These are phyloP conservation scores for Chaitophorus viminalis DNA, from an alignment of 2,888 invertebrate species.

Conservation along the genomic window DNA sequence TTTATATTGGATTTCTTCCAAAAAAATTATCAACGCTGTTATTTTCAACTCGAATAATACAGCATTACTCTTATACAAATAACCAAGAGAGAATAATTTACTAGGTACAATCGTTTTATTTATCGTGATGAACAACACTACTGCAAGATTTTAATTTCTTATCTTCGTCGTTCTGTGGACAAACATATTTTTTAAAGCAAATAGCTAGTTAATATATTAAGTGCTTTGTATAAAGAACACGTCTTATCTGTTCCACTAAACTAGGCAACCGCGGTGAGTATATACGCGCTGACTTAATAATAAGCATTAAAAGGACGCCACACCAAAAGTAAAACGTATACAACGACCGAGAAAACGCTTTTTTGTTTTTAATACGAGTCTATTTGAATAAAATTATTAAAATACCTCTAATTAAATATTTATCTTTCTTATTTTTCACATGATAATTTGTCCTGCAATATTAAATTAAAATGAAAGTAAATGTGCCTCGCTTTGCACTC, in stretches of 20 bases:
- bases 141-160: slow-evolving; percentile 23
- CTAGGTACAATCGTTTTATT: too few species aligned
- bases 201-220: slow-evolving; percentile 20
- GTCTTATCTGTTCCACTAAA: slow-evolving; percentile 3
- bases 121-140: background rate
- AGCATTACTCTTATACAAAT: too few species aligned
- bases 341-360: too few species aligned
- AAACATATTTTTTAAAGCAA: background rate
- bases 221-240: slow-evolving; percentile 7
- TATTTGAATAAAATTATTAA: slow-evolving; percentile 19
- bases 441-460: background rate
- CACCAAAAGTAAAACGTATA: too few species aligned
- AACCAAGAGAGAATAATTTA: too few species aligned
- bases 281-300: background rate
- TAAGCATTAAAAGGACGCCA: background rate
- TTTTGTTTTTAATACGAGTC: slow-evolving; percentile 19
- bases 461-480: background rate
- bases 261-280: background rate
- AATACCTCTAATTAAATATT: background rate
- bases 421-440: background rate
- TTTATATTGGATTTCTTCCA: too few species aligned
- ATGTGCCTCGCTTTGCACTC: too few species aligned
- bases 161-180: background rate
- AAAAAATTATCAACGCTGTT: too few species aligned
- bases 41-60: too few species aligned